A percentile compares a stretch with the other conserved stretches of the same genome.
phyloP scores from a whole-genome alignment of 2,888 invertebrate genomes.

The Diaphora mendica region DNA sequence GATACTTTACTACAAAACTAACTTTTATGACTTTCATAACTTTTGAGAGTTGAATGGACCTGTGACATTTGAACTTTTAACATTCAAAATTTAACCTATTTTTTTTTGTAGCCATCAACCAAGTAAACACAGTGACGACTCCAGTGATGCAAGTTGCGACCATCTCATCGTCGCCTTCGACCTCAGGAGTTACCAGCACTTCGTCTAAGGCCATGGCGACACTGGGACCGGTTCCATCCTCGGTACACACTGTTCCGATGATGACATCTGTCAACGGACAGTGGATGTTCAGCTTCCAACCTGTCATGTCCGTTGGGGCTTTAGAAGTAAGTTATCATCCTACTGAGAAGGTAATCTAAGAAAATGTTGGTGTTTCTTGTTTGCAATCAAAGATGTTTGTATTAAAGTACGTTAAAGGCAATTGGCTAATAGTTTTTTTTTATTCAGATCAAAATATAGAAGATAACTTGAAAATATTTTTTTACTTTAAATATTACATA shows the following conservation, averaged over 20 bases:
- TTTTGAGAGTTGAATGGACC: too few relatives aligned
- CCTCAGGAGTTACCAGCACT: conserved; percentile 28
- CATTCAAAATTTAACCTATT: neutral
- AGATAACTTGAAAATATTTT: too few relatives aligned
- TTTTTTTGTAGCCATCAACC: conserved; percentile 55
- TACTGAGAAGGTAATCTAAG: neutral
- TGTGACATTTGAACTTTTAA: too few relatives aligned
- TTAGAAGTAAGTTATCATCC: conserved; percentile 65
- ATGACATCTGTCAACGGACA: conserved; percentile 81
- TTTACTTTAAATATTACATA: too few relatives aligned
- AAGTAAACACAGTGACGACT: conserved; percentile 64
- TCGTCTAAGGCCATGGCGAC: conserved; percentile 30
- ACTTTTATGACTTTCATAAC: too few relatives aligned
- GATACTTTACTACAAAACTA: too few relatives aligned
- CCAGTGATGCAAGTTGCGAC: conserved; percentile 54
- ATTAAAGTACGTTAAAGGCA: too few relatives aligned
- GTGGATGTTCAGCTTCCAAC: conserved; percentile 81
- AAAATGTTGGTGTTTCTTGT: neutral
- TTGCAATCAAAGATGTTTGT: neutral
- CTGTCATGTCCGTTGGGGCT: conserved; percentile 79
- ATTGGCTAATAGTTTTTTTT: too few relatives aligned
- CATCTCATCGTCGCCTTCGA: conserved; percentile 30
- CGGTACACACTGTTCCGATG: conserved; percentile 77
- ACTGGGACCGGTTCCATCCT: conserved; percentile 61
- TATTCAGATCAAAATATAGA: too few relatives aligned